Base-by-base conservation (phyloP, 2,113 vertebrate genomes). In the Mesembrinibis cayennensis region DNA sequence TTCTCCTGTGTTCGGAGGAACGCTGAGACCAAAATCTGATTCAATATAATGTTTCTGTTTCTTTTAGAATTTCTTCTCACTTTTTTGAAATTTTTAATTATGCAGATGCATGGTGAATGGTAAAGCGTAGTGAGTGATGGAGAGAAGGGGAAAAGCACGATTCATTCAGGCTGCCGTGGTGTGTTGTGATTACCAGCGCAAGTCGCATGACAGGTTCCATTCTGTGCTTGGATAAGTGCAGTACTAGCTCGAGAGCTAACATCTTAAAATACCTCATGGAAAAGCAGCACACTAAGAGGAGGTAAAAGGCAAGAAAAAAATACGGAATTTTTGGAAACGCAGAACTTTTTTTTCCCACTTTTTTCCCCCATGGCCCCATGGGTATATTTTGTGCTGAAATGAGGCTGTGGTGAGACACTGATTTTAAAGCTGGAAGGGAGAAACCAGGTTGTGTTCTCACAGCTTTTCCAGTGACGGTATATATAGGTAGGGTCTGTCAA, bases 361-460 rank as follows among this genome's bases (percentile, higher is more conserved):
- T 62, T 42, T 6, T 22, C 11, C 14, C 40, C 22, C 3, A 0
- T 17, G 44, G 22, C 38, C 50, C 56, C 19, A 4, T 0, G 0
- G 11, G 34, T 49, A 2, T 23, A 5, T 4, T n/a, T 9, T 19
- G 27, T 82, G 76, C 44, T 56, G 66, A 25, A 44, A 1, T 11
- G 34, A 22, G 59, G 69, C 72, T 50, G 78, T 8, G 38, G 25
- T 18, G 1, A 30, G 69, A 26, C 17, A 1, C 5, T 2, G 61
- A 2, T 42, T 34, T 26, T 26, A 8, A 13, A 49, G 62, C 40
- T 44, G 77, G 49, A 25, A 13, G 81, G 61, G 10, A 22, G 38
- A 50, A 17, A 6, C 3, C 56, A 20, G 71, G 38, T 1, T 53
- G 50, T 58, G 65, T 32, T 36, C 32, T 17, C 4, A 0, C 44